phyloP scores from a whole-genome alignment of 2,888 invertebrate species.

The Caenorhabditis drosophilae region DNA sequence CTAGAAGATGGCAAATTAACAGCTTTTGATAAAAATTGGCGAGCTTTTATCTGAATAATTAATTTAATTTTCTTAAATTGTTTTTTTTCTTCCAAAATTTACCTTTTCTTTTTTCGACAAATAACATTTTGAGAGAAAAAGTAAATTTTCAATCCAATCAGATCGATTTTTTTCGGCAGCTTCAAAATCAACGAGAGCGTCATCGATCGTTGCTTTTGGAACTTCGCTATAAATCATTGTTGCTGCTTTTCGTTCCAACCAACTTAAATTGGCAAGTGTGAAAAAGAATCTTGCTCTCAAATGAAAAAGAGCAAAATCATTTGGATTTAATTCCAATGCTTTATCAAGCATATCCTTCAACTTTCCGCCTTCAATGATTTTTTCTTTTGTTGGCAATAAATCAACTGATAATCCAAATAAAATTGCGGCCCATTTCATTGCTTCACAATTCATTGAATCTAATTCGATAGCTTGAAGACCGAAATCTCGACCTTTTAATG shows the following conservation, averaged over 20 bases:
- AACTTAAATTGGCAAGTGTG: slow-evolving; percentile 53
- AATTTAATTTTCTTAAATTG: not conserved
- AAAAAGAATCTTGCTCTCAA: slow-evolving; percentile 54
- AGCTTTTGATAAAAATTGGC: slow-evolving; percentile 44
- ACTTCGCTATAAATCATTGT: slow-evolving; percentile 50
- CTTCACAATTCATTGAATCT: slow-evolving; percentile 49
- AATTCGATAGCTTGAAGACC: slow-evolving; percentile 29
- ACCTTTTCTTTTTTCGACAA: slow-evolving; percentile 57
- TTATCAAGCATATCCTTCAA: slow-evolving; percentile 65
- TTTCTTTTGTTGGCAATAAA: slow-evolving; percentile 62
- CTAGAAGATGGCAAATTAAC: slow-evolving; percentile 31
- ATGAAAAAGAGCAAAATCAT: slow-evolving; percentile 55
- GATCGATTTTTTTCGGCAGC: slow-evolving; percentile 69
- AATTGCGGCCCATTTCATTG: slow-evolving; percentile 63
- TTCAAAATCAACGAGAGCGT: slow-evolving; percentile 54
- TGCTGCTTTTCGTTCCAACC: slow-evolving; percentile 55
- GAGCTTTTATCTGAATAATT: slow-evolving; percentile 42
- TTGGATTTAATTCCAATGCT: slow-evolving; percentile 47
- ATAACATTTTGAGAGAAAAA: slow-evolving; percentile 70
- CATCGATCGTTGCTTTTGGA: slow-evolving; percentile 55
- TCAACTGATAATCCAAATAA: slow-evolving; percentile 59
- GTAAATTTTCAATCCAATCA: slow-evolving; percentile 71
- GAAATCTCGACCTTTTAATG: slow-evolving; percentile 22
- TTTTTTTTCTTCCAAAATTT: not conserved
- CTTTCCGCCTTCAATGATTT: slow-evolving; percentile 61